Evolutionary conservation across 2,888 invertebrate genomes (phyloP).

Genomic region (Pandemis cinnamomeana): DNA sequence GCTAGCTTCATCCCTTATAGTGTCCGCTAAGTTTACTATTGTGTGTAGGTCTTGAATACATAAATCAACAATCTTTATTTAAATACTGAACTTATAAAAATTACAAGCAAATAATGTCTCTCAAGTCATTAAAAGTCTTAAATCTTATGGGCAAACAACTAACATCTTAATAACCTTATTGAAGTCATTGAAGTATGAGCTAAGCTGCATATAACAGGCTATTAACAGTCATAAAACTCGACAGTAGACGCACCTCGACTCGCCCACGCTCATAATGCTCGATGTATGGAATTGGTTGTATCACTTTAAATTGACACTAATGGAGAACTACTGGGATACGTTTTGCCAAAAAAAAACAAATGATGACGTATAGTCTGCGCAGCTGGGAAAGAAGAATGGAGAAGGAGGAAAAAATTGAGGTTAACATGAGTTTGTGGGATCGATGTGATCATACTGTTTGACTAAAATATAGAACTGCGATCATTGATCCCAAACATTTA

Average conservation of each 20-base stretch:
- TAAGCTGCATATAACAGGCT: conserved; percentile 66
- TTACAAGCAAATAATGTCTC: too few species aligned
- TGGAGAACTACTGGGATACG: conserved; percentile 6
- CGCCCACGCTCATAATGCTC: conserved; percentile 47
- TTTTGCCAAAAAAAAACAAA: conserved; percentile 11
- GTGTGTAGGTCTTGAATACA: too few species aligned
- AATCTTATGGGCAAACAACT: conserved; percentile 6
- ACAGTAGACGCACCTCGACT: conserved; percentile 49
- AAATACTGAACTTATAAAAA: too few species aligned
- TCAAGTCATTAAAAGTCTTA: background rate
- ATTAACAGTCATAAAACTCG: conserved; percentile 68
- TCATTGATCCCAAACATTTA: background rate
- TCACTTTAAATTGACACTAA: conserved; percentile 22
- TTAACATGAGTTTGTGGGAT: too few species aligned
- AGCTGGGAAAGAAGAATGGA: background rate
- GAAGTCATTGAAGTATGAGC: conserved; percentile 59
- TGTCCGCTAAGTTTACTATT: too few species aligned
- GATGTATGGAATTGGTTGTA: conserved; percentile 2
- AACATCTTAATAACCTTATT: conserved; percentile 54
- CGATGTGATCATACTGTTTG: too few species aligned
- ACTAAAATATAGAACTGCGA: too few species aligned
- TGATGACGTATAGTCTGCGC: background rate
- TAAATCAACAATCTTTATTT: too few species aligned
- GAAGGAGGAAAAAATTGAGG: background rate
- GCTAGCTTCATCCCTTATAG: too few species aligned